Percentiles rank a stretch among this genome's conserved stretches.
These are phyloP conservation scores for Brachyopa scutellaris DNA, from an alignment of 2,888 invertebrate species.

Conservation along the genomic window DNA sequence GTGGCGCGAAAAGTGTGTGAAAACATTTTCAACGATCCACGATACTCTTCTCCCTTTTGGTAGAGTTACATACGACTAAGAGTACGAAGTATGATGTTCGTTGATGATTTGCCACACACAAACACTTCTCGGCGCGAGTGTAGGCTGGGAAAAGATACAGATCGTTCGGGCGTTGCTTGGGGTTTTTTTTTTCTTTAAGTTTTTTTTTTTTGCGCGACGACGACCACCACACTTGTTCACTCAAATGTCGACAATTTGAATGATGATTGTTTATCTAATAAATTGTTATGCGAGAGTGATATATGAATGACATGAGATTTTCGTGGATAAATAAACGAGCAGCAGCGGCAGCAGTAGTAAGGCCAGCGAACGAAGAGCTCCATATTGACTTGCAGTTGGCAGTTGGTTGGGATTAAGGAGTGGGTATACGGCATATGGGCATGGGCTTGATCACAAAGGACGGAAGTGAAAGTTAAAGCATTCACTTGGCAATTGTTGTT, in stretches of 20 bases:
- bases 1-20: slow-evolving; percentile 41
- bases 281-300: slow-evolving; percentile 76
- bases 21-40: slow-evolving; percentile 61
- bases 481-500: slow-evolving; percentile 27
- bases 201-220: slow-evolving; percentile 38
- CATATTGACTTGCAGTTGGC: slow-evolving; percentile 46
- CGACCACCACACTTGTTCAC: slow-evolving; percentile 66
- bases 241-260: slow-evolving; percentile 71
- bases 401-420: slow-evolving; percentile 38
- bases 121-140: too few species aligned
- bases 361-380: slow-evolving; percentile 36
- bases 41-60: slow-evolving; percentile 21
- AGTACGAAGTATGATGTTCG: slow-evolving; percentile 14
- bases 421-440: too few species aligned
- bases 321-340: slow-evolving; percentile 74
- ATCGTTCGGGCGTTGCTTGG: slow-evolving; percentile 20
- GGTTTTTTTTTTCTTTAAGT: slow-evolving; percentile 17
- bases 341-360: slow-evolving; percentile 4
- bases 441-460: not conserved
- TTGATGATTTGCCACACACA: slow-evolving; percentile 51
- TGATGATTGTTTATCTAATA: slow-evolving; percentile 75
- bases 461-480: slow-evolving; percentile 21
- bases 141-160: slow-evolving; percentile 29
- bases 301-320: slow-evolving; percentile 76
- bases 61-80: too few species aligned